Evolutionary conservation across 2,113 vertebrate species (phyloP).

Genomic region (Atrichornis clamosus): DNA sequence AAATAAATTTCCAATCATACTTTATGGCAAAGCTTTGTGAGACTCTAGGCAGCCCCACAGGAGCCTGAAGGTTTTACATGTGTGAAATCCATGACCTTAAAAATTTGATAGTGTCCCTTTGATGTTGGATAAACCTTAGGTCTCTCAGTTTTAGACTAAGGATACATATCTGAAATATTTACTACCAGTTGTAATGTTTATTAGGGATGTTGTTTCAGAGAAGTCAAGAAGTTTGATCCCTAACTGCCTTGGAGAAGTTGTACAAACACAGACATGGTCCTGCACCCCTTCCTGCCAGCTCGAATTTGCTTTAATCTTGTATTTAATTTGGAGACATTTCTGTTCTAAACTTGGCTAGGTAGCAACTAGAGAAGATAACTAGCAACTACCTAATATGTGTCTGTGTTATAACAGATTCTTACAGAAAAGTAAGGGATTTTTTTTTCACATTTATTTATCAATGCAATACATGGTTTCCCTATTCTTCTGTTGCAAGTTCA

Average conservation of each 20-base stretch:
- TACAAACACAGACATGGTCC: background rate
- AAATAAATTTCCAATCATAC: background rate
- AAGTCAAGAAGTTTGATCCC: slow-evolving; percentile 57
- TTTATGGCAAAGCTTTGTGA: background rate
- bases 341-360: background rate
- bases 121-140: slow-evolving; percentile 44
- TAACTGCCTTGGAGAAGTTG: background rate
- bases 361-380: background rate
- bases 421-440: background rate
- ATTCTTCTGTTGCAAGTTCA: background rate
- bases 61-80: background rate
- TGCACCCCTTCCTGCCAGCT: background rate
- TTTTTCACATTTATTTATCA: background rate
- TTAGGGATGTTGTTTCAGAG: slow-evolving; percentile 19
- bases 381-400: background rate
- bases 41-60: background rate
- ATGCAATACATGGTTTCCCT: background rate
- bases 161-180: slow-evolving; percentile 49
- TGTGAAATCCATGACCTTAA: slow-evolving; percentile 29
- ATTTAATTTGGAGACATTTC: background rate
- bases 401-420: background rate
- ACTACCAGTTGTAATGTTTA: slow-evolving; percentile 40
- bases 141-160: slow-evolving; percentile 24
- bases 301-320: background rate
- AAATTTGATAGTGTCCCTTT: slow-evolving; percentile 30